Percentiles rank a stretch among this genome's conserved stretches.
These are phyloP conservation scores for Melanchra persicariae DNA, from an alignment of 2,888 invertebrate species.

Conservation along the genomic window DNA sequence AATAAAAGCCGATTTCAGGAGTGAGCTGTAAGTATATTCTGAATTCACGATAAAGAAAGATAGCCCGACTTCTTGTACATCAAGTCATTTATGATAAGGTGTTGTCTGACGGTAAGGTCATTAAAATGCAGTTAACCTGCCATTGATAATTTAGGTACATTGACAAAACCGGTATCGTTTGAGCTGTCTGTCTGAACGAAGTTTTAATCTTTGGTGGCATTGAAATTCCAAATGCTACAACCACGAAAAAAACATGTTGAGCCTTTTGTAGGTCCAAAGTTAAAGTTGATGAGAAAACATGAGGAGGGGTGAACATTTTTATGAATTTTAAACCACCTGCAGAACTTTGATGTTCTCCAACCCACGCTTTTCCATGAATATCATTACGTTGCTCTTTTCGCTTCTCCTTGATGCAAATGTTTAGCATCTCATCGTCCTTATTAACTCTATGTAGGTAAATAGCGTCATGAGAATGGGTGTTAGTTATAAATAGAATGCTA, in stretches of 20 bases:
- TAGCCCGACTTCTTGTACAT: constrained; percentile 17
- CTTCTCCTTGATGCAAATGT: constrained; percentile 12
- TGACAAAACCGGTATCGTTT: constrained; percentile 18
- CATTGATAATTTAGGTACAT: constrained; percentile 11
- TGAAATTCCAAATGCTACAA: constrained; percentile 19
- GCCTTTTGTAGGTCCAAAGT: neutral
- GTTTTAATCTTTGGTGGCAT: constrained; percentile 9
- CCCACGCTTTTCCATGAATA: constrained; percentile 13
- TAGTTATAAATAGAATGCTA: constrained; percentile 67
- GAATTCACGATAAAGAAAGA: neutral
- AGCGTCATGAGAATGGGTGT: constrained; percentile 53
- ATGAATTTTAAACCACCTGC: constrained; percentile 19
- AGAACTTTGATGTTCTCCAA: constrained; percentile 1
- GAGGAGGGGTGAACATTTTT: constrained; percentile 10
- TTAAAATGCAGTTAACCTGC: constrained; percentile 48
- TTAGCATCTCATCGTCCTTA: constrained; percentile 55
- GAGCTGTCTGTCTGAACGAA: constrained; percentile 4
- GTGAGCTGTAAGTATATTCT: neutral
- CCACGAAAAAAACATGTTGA: neutral
- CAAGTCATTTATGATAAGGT: constrained; percentile 33
- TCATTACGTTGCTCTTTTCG: constrained; percentile 20
- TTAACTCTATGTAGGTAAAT: constrained; percentile 60
- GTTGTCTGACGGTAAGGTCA: constrained; percentile 5
- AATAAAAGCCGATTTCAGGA: no score
- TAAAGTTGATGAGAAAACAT: constrained; percentile 15